Base-by-base conservation (phyloP, 2,113 vertebrate species). In the Galbula dea region DNA sequence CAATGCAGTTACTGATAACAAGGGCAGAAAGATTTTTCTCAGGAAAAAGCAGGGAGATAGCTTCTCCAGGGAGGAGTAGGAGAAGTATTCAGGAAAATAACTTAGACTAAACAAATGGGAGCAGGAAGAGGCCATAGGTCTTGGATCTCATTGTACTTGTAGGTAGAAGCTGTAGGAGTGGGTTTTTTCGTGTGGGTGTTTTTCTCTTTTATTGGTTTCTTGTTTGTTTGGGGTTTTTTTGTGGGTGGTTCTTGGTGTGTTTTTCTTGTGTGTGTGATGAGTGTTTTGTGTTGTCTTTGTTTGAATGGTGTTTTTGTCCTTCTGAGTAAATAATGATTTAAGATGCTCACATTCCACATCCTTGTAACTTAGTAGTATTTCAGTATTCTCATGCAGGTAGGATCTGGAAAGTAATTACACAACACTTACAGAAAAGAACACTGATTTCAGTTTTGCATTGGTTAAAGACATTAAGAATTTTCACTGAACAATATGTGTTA, bases 241-340 rank as follows among this genome's bases (percentile, higher is more conserved):
- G n/a, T n/a, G n/a, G n/a, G n/a, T n/a, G n/a, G n/a, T n/a, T n/a
- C n/a, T n/a, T n/a, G n/a, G n/a, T n/a, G n/a, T n/a, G n/a, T n/a
- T n/a, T n/a, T n/a, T n/a, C n/a, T n/a, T n/a, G n/a, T n/a, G n/a
- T n/a, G n/a, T n/a, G n/a, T n/a, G n/a, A n/a, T n/a, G n/a, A n/a
- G n/a, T n/a, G n/a, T n/a, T n/a, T n/a, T n/a, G n/a, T n/a, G n/a
- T n/a, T n/a, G n/a, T n/a, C n/a, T n/a, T n/a, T n/a, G n/a, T n/a
- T n/a, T n/a, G n/a, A n/a, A n/a, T n/a, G n/a, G n/a, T n/a, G n/a
- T 83, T 62, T 0, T 37, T 3, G 24, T 22, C 23, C 11, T 57
- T 37, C 26, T 37, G 14, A 24, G 13, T 63, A 45, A 36, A 36
- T 11, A 49, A 34, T 49, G 1, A 9, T 66, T 73, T 58, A n/a